phyloP scores from a whole-genome alignment of 2,797 vertebrate genomes.

The Rhynchotus rufescens region DNA sequence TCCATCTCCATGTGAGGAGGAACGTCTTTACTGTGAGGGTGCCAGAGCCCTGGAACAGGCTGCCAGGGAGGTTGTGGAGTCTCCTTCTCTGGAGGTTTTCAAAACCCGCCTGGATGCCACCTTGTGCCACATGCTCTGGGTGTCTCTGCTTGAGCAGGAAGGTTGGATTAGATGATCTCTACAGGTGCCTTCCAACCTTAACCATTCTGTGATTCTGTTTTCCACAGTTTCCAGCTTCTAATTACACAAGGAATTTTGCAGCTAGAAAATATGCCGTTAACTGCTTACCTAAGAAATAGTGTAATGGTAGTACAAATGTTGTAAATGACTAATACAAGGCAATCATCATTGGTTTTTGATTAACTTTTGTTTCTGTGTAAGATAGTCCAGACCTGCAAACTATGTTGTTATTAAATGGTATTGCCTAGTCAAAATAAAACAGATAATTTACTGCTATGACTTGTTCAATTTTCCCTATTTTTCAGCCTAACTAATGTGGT shows the following conservation, averaged over 20 bases:
- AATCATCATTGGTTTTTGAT: neutral
- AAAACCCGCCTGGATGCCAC: too few relatives aligned
- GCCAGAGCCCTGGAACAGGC: too few relatives aligned
- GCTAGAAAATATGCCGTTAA: neutral
- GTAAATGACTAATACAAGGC: slow-evolving; percentile 1
- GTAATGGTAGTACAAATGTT: neutral
- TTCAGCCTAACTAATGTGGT: slow-evolving; percentile 33
- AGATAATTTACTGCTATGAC: neutral
- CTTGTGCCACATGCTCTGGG: too few relatives aligned
- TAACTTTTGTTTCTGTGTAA: neutral
- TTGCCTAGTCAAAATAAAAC: neutral
- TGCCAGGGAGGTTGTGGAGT: too few relatives aligned
- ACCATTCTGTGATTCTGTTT: neutral
- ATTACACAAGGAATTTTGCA: neutral
- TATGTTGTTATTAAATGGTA: neutral
- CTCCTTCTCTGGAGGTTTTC: too few relatives aligned
- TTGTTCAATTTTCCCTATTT: slow-evolving; percentile 33
- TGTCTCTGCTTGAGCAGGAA: too few relatives aligned
- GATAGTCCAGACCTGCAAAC: neutral
- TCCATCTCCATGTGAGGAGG: too few relatives aligned
- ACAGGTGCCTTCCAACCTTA: too few relatives aligned
- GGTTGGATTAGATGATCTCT: too few relatives aligned
- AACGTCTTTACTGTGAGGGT: too few relatives aligned
- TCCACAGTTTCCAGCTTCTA: neutral
- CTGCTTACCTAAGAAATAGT: neutral